A percentile compares a stretch with the other conserved stretches of the same genome.
These are phyloP conservation scores for Stenoptilia bipunctidactyla DNA, from an alignment of 2,888 invertebrate genomes.

Conservation along the genomic window DNA sequence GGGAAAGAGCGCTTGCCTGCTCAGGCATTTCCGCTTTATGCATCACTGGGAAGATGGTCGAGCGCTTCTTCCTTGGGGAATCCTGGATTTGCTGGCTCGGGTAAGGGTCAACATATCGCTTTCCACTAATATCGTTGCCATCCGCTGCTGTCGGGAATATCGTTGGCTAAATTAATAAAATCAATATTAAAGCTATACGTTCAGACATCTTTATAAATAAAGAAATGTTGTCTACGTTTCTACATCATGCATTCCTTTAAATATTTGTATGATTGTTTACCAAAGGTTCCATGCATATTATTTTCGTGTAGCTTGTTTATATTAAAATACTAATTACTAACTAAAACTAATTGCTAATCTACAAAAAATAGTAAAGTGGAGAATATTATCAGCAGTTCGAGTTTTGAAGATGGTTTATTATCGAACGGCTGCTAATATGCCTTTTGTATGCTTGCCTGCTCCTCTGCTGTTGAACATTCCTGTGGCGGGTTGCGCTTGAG, in stretches of 20 bases:
- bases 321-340: neutral
- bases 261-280: too few relatives aligned
- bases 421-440: too few relatives aligned
- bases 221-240: neutral
- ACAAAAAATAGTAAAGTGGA: neutral
- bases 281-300: too few relatives aligned
- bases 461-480: conserved; percentile 60
- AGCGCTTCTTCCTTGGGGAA: conserved; percentile 53
- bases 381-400: too few relatives aligned
- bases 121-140: conserved; percentile 54
- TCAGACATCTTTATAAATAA: conserved; percentile 3
- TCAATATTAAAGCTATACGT: conserved; percentile 21
- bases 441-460: conserved; percentile 42
- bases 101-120: conserved; percentile 59
- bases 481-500: conserved; percentile 46
- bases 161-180: conserved; percentile 55
- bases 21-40: conserved; percentile 31
- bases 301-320: too few relatives aligned
- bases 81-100: conserved; percentile 60
- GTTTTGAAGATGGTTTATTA: too few relatives aligned
- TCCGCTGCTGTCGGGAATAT: conserved; percentile 59
- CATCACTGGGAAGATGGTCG: conserved; percentile 38
- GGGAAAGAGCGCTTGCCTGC: conserved; percentile 21
- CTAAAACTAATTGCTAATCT: neutral
- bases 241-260: too few relatives aligned